Evolutionary conservation across 2,888 invertebrate genomes (phyloP).

Genomic region (Caenorhabditis sp.): DNA sequence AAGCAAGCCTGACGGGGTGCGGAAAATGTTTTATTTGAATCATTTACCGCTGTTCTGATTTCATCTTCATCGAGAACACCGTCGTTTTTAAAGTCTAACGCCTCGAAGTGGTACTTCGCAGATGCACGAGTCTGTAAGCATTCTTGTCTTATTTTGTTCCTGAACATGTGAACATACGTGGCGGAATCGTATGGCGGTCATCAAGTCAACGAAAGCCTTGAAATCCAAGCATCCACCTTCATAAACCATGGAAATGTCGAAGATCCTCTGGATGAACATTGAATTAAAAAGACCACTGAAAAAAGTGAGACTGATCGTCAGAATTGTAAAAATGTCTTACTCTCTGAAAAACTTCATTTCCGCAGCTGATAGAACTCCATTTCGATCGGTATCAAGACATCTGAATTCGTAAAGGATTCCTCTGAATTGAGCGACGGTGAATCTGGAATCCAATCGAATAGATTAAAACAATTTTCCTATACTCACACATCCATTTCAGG

Average conservation of each 20-base stretch:
- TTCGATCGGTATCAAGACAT: constrained; percentile 44
- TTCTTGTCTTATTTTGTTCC: too few relatives aligned
- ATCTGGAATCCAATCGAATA: constrained; percentile 23
- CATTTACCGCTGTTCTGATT: constrained; percentile 34
- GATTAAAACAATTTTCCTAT: neutral
- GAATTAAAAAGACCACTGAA: constrained; percentile 47
- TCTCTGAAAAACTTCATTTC: constrained; percentile 51
- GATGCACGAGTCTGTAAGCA: constrained; percentile 57
- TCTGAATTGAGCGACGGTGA: constrained; percentile 33
- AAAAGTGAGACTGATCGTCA: neutral
- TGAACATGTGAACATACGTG: constrained; percentile 34
- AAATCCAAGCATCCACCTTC: constrained; percentile 57
- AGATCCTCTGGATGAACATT: constrained; percentile 45
- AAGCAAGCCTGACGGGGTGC: constrained; percentile 14
- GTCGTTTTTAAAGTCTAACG: constrained; percentile 56
- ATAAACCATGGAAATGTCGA: constrained; percentile 54
- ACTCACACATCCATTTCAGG: constrained; percentile 34
- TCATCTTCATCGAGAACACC: constrained; percentile 61
- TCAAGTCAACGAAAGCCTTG: constrained; percentile 62
- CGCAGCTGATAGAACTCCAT: constrained; percentile 35
- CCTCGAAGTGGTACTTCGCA: constrained; percentile 60
- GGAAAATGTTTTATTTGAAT: too few relatives aligned
- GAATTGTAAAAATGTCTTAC: neutral
- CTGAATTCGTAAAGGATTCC: constrained; percentile 51
- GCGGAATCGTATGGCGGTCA: constrained; percentile 50